Conservation (phyloP, 1,140 invertebrate genomes). For the Hylyphantes graminicola region DNA sequence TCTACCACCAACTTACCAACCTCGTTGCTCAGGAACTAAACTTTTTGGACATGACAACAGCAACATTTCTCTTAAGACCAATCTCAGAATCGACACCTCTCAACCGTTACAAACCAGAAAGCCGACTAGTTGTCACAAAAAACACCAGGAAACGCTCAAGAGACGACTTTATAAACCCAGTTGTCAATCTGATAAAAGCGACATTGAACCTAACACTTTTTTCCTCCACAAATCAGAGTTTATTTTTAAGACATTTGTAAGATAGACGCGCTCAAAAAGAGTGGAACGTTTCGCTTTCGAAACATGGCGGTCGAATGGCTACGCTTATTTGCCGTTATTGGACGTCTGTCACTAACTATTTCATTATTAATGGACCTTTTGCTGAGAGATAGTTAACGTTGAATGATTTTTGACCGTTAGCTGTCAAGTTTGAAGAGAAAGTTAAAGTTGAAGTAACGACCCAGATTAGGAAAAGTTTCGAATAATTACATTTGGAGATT, state of each 20-base stretch:
- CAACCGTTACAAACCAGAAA: neutral
- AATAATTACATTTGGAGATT: no score
- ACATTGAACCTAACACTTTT: slow-evolving; percentile 34
- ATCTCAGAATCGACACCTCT: neutral
- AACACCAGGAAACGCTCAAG: slow-evolving; percentile 2
- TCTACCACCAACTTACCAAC: no score
- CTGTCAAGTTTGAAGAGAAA: no score
- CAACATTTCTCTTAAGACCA: neutral
- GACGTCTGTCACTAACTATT: neutral
- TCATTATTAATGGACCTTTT: no score
- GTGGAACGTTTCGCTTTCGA: slow-evolving; percentile 17
- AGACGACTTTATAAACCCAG: no score
- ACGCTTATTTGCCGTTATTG: no score
- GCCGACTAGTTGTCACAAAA: neutral
- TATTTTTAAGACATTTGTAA: slow-evolving; percentile 28
- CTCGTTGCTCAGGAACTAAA: no score
- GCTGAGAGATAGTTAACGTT: no score
- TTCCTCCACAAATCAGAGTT: neutral
- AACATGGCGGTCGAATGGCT: slow-evolving; percentile 27
- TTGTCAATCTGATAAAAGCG: slow-evolving; percentile 11
- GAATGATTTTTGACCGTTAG: no score
- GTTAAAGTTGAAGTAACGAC: no score
- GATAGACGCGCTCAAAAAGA: slow-evolving; percentile 2
- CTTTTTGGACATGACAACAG: no score
- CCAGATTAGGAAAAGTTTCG: no score